phyloP scores from a whole-genome alignment of 2,797 vertebrate genomes.

The Lindbergichthys nudifrons region DNA sequence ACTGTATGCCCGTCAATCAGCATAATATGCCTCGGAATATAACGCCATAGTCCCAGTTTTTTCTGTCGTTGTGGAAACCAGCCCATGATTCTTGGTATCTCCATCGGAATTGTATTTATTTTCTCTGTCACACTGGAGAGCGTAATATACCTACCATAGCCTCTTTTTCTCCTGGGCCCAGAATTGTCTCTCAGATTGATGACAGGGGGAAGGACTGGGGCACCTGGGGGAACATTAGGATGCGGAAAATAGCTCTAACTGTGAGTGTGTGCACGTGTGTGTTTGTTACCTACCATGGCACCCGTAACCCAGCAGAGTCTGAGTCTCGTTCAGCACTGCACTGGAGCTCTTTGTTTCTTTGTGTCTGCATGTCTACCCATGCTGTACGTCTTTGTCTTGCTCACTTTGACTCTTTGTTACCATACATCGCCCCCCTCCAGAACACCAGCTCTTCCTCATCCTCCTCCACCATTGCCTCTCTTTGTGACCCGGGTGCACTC shows the following conservation, averaged over 20 bases:
- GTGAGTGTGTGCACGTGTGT: conserved; percentile 34
- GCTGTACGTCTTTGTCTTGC: conserved; percentile 68
- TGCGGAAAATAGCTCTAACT: conserved; percentile 60
- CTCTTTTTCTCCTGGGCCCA: conserved; percentile 67
- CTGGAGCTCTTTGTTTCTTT: conserved; percentile 76
- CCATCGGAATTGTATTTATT: conserved; percentile 55
- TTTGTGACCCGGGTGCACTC: conserved; percentile 68
- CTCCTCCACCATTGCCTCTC: conserved; percentile 45
- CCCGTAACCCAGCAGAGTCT: conserved; percentile 42
- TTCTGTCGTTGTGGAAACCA: conserved; percentile 50
- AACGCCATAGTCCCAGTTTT: conserved; percentile 42
- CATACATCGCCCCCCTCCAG: conserved; percentile 49
- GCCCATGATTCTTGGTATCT: conserved; percentile 37
- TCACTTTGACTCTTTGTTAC: conserved; percentile 71
- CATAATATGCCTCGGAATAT: conserved; percentile 45
- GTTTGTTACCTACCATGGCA: conserved; percentile 53
- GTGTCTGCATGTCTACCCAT: conserved; percentile 67
- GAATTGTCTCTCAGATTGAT: conserved; percentile 80
- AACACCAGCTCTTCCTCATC: conserved; percentile 40
- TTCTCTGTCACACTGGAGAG: conserved; percentile 30
- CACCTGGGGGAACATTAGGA: conserved; percentile 76
- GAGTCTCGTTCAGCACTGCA: conserved; percentile 38
- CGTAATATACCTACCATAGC: conserved; percentile 53
- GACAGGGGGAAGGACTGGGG: conserved; percentile 60
- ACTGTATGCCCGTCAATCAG: conserved; percentile 57